phyloP scores from a whole-genome alignment of 2,113 vertebrate species.

The Bubo bubo region DNA sequence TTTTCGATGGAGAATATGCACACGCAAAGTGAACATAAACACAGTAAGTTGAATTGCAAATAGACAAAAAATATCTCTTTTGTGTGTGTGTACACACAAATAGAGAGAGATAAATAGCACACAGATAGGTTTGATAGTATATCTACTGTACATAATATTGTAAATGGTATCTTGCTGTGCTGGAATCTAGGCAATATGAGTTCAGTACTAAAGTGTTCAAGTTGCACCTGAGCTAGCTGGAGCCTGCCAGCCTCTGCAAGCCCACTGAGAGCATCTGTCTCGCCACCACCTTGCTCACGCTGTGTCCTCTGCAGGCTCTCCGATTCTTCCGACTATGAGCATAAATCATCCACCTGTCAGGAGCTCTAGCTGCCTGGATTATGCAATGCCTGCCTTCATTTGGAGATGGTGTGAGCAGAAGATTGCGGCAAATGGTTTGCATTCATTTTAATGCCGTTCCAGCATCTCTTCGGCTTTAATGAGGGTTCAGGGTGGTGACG shows the following conservation, averaged over 20 bases:
- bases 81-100: neutral
- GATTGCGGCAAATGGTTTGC: slow-evolving; percentile 77
- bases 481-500: slow-evolving; percentile 74
- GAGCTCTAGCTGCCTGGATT: slow-evolving; percentile 80
- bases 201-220: slow-evolving; percentile 77
- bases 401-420: slow-evolving; percentile 78
- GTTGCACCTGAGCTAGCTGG: slow-evolving; percentile 82
- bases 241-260: slow-evolving; percentile 82
- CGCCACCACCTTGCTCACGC: slow-evolving; percentile 78
- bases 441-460: slow-evolving; percentile 79
- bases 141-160: slow-evolving; percentile 71
- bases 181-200: slow-evolving; percentile 76
- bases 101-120: slow-evolving; percentile 29
- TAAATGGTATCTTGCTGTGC: slow-evolving; percentile 70
- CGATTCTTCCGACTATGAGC: slow-evolving; percentile 83
- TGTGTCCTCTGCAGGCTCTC: slow-evolving; percentile 83
- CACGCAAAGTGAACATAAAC: neutral
- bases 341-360: slow-evolving; percentile 94
- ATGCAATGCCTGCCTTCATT: slow-evolving; percentile 87
- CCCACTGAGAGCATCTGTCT: slow-evolving; percentile 88
- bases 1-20: neutral
- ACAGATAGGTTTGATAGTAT: slow-evolving; percentile 44
- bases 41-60: neutral
- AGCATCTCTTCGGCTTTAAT: slow-evolving; percentile 78
- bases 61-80: neutral